Base-by-base conservation (phyloP, 2,113 vertebrate species). In the Alectura lathami region DNA sequence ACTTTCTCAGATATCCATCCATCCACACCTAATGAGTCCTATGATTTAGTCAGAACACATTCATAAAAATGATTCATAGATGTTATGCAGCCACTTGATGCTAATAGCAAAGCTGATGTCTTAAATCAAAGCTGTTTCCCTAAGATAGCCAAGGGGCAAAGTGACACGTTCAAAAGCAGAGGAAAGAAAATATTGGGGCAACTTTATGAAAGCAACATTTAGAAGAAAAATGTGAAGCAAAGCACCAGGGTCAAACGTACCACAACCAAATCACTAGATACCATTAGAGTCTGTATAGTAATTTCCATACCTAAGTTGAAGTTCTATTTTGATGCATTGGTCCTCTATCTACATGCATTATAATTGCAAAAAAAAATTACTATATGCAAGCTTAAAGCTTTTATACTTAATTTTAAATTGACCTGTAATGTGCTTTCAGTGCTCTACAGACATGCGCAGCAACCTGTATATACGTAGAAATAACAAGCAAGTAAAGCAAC, bases 71-170 rank as follows among this genome's bases (percentile, higher is more conserved):
- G 91, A 97, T 96, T 96, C 93, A 96, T 73, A 88, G 86, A 69
- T 96, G 92, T 92, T 96, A 94, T 94, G 91, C 85, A 97, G 83
- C 68, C 91, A 93, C 51, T 96, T 87, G 94, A 96, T 95, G 93
- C 89, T 97, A 96, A 95, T 95, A 89, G 76, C 93, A 69, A 97
- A 94, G 78, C 68, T 94, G 83, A 95, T 95, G 95, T 93, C 93
- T 97, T 96, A 96, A 98, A 97, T 96, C 94, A 96, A 92, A 97
- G 95, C 92, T 97, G 96, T 91, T 97, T 96, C 95, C 94, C 88
- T 83, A 47, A 78, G 89, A 96, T 89, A 96, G 95, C 96, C 89
- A 89, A 86, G 93, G 93, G 96, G 94, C 95, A 98, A 97, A 93
- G 88, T 43, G 73, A 93, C 75, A 84, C 83, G 95, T 97, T 38